These are phyloP conservation scores for Pseudopodoces humilis DNA, from an alignment of 2,113 vertebrate genomes.

Conservation along the genomic window DNA sequence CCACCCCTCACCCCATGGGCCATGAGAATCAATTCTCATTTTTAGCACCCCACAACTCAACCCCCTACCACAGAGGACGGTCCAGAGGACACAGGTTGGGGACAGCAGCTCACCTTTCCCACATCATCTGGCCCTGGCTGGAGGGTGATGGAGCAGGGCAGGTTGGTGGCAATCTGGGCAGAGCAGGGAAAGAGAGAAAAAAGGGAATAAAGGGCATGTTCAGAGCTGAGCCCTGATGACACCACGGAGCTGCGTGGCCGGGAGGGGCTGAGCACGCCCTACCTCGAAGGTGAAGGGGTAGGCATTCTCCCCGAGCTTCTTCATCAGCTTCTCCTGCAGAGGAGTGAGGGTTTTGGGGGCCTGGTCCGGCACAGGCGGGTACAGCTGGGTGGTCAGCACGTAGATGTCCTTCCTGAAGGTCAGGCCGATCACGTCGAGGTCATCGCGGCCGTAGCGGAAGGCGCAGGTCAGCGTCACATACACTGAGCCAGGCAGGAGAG, in stretches of 20 bases:
- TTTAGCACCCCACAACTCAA: not conserved
- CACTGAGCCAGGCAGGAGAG: constrained; percentile 59
- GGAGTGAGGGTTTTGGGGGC: constrained; percentile 66
- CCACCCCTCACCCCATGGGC: rapidly evolving
- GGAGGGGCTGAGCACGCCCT: not conserved
- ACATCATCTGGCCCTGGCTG: constrained; percentile 82
- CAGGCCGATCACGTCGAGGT: constrained; percentile 87
- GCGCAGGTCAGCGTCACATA: constrained; percentile 84
- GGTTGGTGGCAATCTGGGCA: constrained; percentile 80
- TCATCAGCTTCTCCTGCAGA: constrained; percentile 81
- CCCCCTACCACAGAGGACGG: rapidly evolving
- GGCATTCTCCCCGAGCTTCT: constrained; percentile 83
- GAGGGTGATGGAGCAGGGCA: constrained; percentile 87
- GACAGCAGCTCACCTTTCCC: constrained; percentile 79
- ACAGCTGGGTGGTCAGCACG: constrained; percentile 79
- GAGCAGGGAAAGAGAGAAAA: not conserved
- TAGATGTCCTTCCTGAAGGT: constrained; percentile 90
- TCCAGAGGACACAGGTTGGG: rapidly evolving
- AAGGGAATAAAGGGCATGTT: rapidly evolving
- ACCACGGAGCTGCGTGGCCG: rapidly evolving
- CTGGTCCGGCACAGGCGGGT: constrained; percentile 64
- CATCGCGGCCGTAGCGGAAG: constrained; percentile 89
- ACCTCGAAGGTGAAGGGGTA: constrained; percentile 87
- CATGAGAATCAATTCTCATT: not conserved
- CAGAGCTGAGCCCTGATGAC: not conserved